Conservation (phyloP, 2,888 invertebrate genomes). For the Apoda limacodes region DNA sequence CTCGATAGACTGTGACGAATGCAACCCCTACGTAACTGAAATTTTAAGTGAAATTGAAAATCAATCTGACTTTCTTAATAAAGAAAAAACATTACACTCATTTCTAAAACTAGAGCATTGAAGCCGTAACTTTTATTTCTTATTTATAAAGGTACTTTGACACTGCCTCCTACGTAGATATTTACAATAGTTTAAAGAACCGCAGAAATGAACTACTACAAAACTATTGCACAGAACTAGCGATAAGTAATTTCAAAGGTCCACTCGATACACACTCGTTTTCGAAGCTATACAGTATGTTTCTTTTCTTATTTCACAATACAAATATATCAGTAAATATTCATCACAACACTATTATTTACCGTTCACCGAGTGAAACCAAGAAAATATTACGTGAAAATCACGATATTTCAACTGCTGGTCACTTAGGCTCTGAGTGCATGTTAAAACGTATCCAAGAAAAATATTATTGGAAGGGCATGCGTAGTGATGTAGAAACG, state of each 20-base stretch:
- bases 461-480: slow-evolving; percentile 20
- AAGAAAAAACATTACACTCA: slow-evolving; percentile 8
- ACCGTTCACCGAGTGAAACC: slow-evolving; percentile 17
- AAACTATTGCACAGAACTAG: slow-evolving; percentile 1
- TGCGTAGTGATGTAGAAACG: slow-evolving; percentile 16
- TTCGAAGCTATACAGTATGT: slow-evolving; percentile 21
- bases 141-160: slow-evolving; percentile 13
- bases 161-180: neutral
- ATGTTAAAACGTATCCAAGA: slow-evolving; percentile 18
- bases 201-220: slow-evolving; percentile 6
- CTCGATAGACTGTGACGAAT: slow-evolving; percentile 10
- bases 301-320: slow-evolving; percentile 18
- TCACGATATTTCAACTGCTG: slow-evolving; percentile 20
- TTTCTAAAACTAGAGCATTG: slow-evolving; percentile 4
- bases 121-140: slow-evolving; percentile 9
- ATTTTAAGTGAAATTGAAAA: neutral
- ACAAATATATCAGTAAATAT: slow-evolving; percentile 19
- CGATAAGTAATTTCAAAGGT: slow-evolving; percentile 11
- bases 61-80: slow-evolving; percentile 3
- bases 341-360: slow-evolving; percentile 17
- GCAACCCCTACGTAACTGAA: slow-evolving; percentile 10
- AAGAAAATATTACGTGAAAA: slow-evolving; percentile 20
- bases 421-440: slow-evolving; percentile 16
- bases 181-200: too few species aligned
- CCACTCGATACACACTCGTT: slow-evolving; percentile 11